A percentile compares a stretch with the other conserved stretches of the same genome.
Evolutionary conservation across 1,140 invertebrate species (phyloP).

Genomic region (Drosophila gunungcola): DNA sequence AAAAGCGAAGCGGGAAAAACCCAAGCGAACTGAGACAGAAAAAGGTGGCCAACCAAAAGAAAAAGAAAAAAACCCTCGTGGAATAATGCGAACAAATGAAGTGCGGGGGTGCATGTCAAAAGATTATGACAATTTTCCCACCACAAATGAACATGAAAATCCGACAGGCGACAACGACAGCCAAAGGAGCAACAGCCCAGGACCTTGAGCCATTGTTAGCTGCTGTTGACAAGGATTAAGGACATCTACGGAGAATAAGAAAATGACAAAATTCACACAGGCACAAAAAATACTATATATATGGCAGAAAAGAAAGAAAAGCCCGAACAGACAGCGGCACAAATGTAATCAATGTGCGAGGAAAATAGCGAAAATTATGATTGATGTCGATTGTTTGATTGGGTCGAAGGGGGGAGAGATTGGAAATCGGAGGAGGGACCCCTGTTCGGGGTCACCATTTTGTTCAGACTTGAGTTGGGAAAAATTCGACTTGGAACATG

Average conservation of each 20-base stretch:
- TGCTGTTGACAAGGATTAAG: slow-evolving; percentile 76
- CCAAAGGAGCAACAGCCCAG: slow-evolving; percentile 62
- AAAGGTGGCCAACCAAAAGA: slow-evolving; percentile 16
- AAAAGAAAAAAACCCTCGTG: slow-evolving; percentile 7
- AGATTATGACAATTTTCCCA: slow-evolving; percentile 84
- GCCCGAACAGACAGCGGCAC: slow-evolving; percentile 40
- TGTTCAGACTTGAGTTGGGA: not conserved
- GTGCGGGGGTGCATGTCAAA: slow-evolving; percentile 60
- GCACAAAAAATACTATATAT: slow-evolving; percentile 17
- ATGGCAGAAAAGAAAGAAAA: slow-evolving; percentile 13
- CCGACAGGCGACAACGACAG: slow-evolving; percentile 59
- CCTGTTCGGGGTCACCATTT: slow-evolving; percentile 1
- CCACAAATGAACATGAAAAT: slow-evolving; percentile 81
- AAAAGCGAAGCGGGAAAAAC: slow-evolving; percentile 35
- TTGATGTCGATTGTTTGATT: slow-evolving; percentile 82
- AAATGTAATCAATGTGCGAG: slow-evolving; percentile 74
- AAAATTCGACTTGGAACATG: no score
- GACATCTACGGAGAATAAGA: slow-evolving; percentile 66
- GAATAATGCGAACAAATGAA: slow-evolving; percentile 29
- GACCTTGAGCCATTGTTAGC: slow-evolving; percentile 66
- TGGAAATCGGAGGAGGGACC: not conserved
- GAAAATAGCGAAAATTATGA: slow-evolving; percentile 76
- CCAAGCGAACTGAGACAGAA: slow-evolving; percentile 46
- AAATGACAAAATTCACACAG: slow-evolving; percentile 59
- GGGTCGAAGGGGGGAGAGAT: slow-evolving; percentile 23